phyloP scores from a whole-genome alignment of 1,140 invertebrate genomes.

The Drosophila sechellia region DNA sequence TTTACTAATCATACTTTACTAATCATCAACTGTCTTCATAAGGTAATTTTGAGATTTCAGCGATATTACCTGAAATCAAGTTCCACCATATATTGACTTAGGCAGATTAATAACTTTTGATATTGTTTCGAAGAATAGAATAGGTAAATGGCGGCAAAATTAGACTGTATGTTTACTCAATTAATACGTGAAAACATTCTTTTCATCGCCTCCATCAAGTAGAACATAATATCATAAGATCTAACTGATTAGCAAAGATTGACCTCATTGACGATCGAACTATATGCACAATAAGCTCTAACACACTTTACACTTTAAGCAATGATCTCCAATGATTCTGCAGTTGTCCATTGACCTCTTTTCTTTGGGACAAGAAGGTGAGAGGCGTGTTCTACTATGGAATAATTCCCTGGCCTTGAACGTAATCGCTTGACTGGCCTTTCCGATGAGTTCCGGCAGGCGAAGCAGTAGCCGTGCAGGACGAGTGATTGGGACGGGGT shows the following conservation, averaged over 20 bases:
- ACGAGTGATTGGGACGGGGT: not conserved
- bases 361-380: slow-evolving; percentile 39
- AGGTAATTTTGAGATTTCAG: too few species aligned
- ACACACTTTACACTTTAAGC: too few species aligned
- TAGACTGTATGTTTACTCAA: too few species aligned
- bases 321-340: not conserved
- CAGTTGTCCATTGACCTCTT: slow-evolving; percentile 4
- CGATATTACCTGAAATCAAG: too few species aligned
- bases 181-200: too few species aligned
- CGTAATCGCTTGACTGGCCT: slow-evolving; percentile 20
- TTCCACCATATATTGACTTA: too few species aligned
- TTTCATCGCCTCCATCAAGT: not conserved
- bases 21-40: too few species aligned
- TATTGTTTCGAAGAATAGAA: too few species aligned
- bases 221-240: not conserved
- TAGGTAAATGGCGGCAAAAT: too few species aligned
- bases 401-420: not conserved
- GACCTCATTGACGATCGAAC: not conserved
- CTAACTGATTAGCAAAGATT: not conserved
- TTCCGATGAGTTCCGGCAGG: slow-evolving; percentile 17
- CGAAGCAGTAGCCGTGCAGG: slow-evolving; percentile 9
- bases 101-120: too few species aligned
- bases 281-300: too few species aligned
- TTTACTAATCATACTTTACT: not conserved
- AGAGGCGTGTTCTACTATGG: slow-evolving; percentile 19